Evolutionary conservation across 2,888 invertebrate species (phyloP).

Genomic region (Dastarcus helophoroides): DNA sequence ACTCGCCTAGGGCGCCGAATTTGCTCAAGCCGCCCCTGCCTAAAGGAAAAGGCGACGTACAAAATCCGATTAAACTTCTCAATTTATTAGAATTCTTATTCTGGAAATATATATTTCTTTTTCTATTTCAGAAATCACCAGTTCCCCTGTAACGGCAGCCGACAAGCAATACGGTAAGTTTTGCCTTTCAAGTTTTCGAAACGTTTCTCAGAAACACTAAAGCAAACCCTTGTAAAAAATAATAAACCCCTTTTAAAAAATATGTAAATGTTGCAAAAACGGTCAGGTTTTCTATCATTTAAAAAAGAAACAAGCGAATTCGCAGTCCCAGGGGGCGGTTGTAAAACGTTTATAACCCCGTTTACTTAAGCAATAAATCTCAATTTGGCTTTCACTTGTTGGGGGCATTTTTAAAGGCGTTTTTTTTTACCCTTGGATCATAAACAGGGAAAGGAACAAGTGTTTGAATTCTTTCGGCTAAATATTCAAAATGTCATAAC

Average conservation of each 20-base stretch:
- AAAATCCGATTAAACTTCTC: too few species aligned
- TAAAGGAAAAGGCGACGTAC: too few species aligned
- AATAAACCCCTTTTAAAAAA: slow-evolving; percentile 1
- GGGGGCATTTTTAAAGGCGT: slow-evolving; percentile 20
- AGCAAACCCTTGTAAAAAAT: background rate
- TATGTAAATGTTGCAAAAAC: slow-evolving; percentile 6
- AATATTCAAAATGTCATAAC: slow-evolving; percentile 26
- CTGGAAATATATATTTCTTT: too few species aligned
- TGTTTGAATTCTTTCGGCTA: slow-evolving; percentile 22
- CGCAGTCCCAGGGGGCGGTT: slow-evolving; percentile 12
- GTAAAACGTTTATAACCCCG: slow-evolving; percentile 5
- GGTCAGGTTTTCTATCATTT: slow-evolving; percentile 2
- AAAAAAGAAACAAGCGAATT: slow-evolving; percentile 9
- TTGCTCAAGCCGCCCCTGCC: too few species aligned
- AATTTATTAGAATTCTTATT: too few species aligned
- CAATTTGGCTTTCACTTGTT: slow-evolving; percentile 13
- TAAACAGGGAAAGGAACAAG: slow-evolving; percentile 17
- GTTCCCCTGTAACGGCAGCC: slow-evolving; percentile 27
- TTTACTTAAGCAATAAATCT: slow-evolving; percentile 14
- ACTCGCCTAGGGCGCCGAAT: too few species aligned
- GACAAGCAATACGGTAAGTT: slow-evolving; percentile 34
- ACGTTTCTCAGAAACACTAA: too few species aligned
- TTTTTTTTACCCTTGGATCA: slow-evolving; percentile 18
- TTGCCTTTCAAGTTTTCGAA: too few species aligned
- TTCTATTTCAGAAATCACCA: slow-evolving; percentile 30